These are phyloP conservation scores for Discoglossus pictus DNA, from an alignment of 2,797 vertebrate genomes.

Conservation along the genomic window DNA sequence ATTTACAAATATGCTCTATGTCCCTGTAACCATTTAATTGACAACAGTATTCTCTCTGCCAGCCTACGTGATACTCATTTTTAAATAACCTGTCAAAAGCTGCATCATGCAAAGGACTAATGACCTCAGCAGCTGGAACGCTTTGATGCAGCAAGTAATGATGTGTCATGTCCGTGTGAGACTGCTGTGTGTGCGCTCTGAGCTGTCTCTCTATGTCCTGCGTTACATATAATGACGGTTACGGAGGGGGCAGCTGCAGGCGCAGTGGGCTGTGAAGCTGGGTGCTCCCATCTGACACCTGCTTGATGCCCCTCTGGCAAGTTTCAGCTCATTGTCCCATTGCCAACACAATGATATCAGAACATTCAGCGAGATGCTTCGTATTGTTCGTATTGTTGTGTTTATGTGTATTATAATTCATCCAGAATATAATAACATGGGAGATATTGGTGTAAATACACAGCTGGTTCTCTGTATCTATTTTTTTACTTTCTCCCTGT, in stretches of 20 bases:
- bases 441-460: too few relatives aligned
- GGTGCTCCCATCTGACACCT: slow-evolving; percentile 27
- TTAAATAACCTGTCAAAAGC: not conserved
- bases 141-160: not conserved
- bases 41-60: too few relatives aligned
- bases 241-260: slow-evolving; percentile 22
- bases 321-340: slow-evolving; percentile 16
- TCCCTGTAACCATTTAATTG: too few relatives aligned
- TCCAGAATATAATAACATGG: too few relatives aligned
- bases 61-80: too few relatives aligned
- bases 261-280: slow-evolving; percentile 14
- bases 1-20: too few relatives aligned
- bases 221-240: not conserved
- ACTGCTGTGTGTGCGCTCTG: slow-evolving; percentile 5
- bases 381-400: too few relatives aligned
- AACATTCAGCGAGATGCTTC: too few relatives aligned
- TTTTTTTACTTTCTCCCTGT: too few relatives aligned
- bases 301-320: slow-evolving; percentile 35
- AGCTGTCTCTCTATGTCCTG: not conserved
- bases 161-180: not conserved
- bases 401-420: too few relatives aligned
- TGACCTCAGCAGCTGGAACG: not conserved
- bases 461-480: too few relatives aligned
- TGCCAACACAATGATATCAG: slow-evolving; percentile 16
- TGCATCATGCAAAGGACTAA: not conserved